A percentile compares a stretch with the other conserved stretches of the same genome.
Evolutionary conservation across 1,140 invertebrate genomes (phyloP).

Genomic region (Anoplolepis gracilipes): DNA sequence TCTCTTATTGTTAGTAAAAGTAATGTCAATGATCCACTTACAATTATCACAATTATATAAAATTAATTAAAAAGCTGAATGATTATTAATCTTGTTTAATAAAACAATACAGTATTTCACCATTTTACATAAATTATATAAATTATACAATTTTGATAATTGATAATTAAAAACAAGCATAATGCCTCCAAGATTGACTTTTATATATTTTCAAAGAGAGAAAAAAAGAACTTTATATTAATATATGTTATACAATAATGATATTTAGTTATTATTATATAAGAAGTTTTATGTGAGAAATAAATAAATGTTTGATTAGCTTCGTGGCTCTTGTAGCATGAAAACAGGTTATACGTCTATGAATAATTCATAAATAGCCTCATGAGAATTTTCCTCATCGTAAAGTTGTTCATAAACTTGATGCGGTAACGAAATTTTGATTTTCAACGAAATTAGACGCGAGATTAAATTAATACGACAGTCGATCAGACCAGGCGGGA

Average conservation of each 20-base stretch:
- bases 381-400: neutral
- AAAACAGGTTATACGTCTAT: neutral
- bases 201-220: too few species aligned
- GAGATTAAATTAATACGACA: neutral
- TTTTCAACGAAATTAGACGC: neutral
- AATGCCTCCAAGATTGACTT: too few species aligned
- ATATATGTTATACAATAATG: neutral
- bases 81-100: neutral
- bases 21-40: conserved; percentile 4
- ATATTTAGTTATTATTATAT: neutral
- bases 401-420: neutral
- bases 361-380: conserved; percentile 27
- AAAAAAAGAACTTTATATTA: too few species aligned
- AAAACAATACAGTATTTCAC: neutral
- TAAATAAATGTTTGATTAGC: neutral
- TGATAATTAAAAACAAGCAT: too few species aligned
- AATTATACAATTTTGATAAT: neutral
- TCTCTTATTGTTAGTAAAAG: neutral
- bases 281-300: neutral
- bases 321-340: neutral
- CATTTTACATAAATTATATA: neutral
- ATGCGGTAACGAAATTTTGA: neutral
- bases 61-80: neutral
- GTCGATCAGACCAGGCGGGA: too few species aligned
- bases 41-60: neutral